phyloP scores from a whole-genome alignment of 2,113 vertebrate species.

The Himantopus leucocephalus region DNA sequence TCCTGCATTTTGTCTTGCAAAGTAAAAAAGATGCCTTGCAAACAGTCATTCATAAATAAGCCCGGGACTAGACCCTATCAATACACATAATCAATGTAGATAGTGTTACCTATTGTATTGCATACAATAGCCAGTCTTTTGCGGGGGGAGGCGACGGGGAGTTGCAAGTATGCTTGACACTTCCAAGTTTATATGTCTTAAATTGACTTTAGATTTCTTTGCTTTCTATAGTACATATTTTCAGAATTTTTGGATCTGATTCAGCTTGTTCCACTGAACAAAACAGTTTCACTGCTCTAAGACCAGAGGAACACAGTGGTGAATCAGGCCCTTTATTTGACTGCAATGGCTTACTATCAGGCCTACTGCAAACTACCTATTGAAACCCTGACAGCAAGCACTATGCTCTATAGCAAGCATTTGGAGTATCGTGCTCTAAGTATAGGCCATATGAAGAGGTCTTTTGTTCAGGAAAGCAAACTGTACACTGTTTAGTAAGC shows the following conservation, averaged over 20 bases:
- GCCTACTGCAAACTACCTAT: slow-evolving; percentile 57
- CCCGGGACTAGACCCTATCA: background rate
- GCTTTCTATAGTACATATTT: background rate
- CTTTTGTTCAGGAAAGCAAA: slow-evolving; percentile 67
- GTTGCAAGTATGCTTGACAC: background rate
- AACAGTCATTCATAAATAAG: background rate
- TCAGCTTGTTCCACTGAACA: slow-evolving; percentile 35
- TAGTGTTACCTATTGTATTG: background rate
- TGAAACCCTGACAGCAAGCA: slow-evolving; percentile 58
- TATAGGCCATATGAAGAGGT: slow-evolving; percentile 52
- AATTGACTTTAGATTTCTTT: background rate
- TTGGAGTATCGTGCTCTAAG: slow-evolving; percentile 46
- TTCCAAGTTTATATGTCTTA: background rate
- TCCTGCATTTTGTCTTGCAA: background rate
- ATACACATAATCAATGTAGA: background rate
- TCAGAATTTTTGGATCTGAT: slow-evolving; percentile 19
- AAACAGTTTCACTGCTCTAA: slow-evolving; percentile 22
- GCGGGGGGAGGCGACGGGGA: background rate
- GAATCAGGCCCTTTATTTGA: slow-evolving; percentile 61
- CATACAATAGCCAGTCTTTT: background rate
- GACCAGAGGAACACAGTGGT: slow-evolving; percentile 31
- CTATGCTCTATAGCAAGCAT: slow-evolving; percentile 22
- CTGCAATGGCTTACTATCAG: slow-evolving; percentile 48
- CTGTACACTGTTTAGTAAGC: slow-evolving; percentile 41
- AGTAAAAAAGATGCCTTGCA: background rate